phyloP scores from a whole-genome alignment of 2,888 invertebrate species.

The Dynastes grantii region DNA sequence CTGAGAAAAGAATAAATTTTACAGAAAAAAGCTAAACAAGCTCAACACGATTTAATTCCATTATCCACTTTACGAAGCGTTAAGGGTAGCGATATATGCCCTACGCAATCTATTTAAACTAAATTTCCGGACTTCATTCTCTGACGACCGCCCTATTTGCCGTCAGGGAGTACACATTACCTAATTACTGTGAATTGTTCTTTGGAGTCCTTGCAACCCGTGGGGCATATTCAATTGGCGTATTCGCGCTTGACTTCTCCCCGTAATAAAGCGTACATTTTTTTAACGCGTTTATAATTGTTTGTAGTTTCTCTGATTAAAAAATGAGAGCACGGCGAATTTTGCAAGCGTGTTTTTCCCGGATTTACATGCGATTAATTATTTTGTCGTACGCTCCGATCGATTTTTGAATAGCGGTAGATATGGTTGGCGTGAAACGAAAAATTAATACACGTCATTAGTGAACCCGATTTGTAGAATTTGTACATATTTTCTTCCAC shows the following conservation, averaged over 20 bases:
- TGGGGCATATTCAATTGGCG: slow-evolving; percentile 49
- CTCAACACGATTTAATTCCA: slow-evolving; percentile 25
- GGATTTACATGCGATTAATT: slow-evolving; percentile 29
- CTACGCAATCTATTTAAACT: slow-evolving; percentile 43
- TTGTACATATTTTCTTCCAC: too few relatives aligned
- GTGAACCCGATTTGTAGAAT: too few relatives aligned
- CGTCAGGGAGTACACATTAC: slow-evolving; percentile 26
- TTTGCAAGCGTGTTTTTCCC: slow-evolving; percentile 33
- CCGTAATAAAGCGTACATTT: slow-evolving; percentile 46
- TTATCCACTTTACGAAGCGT: slow-evolving; percentile 25
- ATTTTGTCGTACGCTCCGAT: slow-evolving; percentile 23
- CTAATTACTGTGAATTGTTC: slow-evolving; percentile 47
- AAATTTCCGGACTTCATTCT: slow-evolving; percentile 36
- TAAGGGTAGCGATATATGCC: slow-evolving; percentile 21
- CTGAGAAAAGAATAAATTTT: too few relatives aligned
- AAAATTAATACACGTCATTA: too few relatives aligned
- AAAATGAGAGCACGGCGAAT: slow-evolving; percentile 26
- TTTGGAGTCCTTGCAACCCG: slow-evolving; percentile 40
- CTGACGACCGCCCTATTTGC: slow-evolving; percentile 35
- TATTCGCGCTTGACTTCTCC: slow-evolving; percentile 43
- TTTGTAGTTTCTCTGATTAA: slow-evolving; percentile 38
- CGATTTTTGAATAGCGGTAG: neutral
- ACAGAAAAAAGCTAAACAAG: neutral
- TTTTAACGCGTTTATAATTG: slow-evolving; percentile 46
- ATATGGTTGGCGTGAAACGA: neutral